A percentile compares a stretch with the other conserved stretches of the same genome.
Evolutionary conservation across 2,113 vertebrate genomes (phyloP).

Genomic region (Gulo gulo): DNA sequence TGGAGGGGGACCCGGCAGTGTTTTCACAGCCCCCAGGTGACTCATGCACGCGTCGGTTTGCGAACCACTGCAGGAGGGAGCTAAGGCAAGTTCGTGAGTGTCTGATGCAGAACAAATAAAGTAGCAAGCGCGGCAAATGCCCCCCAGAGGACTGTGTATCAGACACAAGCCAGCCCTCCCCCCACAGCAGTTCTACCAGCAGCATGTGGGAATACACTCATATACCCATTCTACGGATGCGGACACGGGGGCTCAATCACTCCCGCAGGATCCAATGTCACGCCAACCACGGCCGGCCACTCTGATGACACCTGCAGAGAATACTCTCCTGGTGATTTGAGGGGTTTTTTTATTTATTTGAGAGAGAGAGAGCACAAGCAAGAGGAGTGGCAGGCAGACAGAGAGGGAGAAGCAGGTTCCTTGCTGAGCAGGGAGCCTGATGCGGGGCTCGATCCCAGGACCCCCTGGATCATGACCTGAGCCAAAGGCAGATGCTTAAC

Average conservation of each 20-base stretch:
- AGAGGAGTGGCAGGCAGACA: background rate
- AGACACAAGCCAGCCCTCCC: accelerated
- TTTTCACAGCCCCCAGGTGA: background rate
- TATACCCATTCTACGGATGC: background rate
- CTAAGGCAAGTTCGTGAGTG: background rate
- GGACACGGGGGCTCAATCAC: background rate
- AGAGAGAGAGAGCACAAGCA: background rate
- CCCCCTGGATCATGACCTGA: background rate
- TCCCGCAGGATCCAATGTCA: background rate
- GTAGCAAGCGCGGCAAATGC: background rate
- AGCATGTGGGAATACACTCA: background rate
- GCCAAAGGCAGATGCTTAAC: background rate
- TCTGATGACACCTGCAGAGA: background rate
- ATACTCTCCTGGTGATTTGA: accelerated
- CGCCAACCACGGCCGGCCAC: accelerated
- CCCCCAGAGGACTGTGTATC: background rate
- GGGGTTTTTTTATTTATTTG: background rate
- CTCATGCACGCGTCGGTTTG: accelerated
- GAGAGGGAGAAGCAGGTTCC: background rate
- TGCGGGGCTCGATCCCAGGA: background rate
- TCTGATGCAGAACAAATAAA: background rate
- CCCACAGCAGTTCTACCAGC: background rate
- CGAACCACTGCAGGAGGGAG: background rate
- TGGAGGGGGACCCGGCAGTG: background rate
- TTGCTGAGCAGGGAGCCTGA: accelerated